Conservation (phyloP, 2,888 invertebrate species). For the Rhingia campestris region DNA sequence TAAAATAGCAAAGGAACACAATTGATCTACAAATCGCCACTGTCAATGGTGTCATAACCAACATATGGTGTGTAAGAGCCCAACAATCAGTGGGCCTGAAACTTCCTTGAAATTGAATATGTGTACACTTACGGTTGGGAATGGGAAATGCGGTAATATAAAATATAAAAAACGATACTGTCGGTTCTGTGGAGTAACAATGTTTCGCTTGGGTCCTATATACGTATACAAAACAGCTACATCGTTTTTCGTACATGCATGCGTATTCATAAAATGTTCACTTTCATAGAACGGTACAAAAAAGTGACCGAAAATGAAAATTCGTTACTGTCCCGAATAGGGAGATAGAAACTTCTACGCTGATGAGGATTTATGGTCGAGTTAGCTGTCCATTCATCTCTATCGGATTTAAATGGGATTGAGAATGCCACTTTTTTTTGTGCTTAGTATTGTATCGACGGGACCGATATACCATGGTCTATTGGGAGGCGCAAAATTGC, state of each 20-base stretch:
- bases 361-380: slow-evolving; percentile 5
- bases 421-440: background rate
- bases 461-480: background rate
- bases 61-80: background rate
- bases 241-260: background rate
- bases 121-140: slow-evolving; percentile 9
- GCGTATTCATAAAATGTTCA: background rate
- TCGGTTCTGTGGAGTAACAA: background rate
- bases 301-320: background rate
- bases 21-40: background rate
- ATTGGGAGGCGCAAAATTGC: background rate
- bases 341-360: background rate
- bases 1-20: background rate
- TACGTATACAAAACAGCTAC: background rate
- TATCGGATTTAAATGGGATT: slow-evolving; percentile 1
- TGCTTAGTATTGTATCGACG: background rate
- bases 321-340: background rate
- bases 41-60: slow-evolving; percentile 11
- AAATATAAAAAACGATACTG: background rate
- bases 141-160: background rate
- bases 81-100: background rate
- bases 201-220: slow-evolving; percentile 1
- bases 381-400: slow-evolving; percentile 14
- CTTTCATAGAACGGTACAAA: background rate
- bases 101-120: background rate